Evolutionary conservation across 53 echinoderm and acorn worm species (phyloP).

Genomic region (Arbacia lixula): DNA sequence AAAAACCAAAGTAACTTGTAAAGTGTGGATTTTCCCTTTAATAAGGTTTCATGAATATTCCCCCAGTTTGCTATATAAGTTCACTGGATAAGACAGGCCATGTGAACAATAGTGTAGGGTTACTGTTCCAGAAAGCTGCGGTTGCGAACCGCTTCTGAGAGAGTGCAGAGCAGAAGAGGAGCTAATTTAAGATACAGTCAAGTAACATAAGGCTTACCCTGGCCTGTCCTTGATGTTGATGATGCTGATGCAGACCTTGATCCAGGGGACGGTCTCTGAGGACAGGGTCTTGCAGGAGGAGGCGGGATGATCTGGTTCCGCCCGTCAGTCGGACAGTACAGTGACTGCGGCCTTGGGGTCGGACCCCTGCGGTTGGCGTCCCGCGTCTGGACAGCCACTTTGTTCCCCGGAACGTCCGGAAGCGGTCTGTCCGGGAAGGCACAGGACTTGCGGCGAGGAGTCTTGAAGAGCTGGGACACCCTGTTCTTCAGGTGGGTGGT

Average conservation of each 20-base stretch:
- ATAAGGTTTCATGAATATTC: no score
- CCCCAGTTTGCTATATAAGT: no score
- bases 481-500: slow-evolving; percentile 41
- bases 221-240: slow-evolving; percentile 11
- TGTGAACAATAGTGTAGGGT: no score
- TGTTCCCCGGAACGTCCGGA: slow-evolving; percentile 40
- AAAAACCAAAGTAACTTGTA: no score
- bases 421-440: slow-evolving; percentile 47
- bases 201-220: slow-evolving; percentile 30
- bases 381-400: background rate
- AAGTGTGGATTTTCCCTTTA: no score
- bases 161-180: no score
- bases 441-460: slow-evolving; percentile 42
- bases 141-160: no score
- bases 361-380: slow-evolving; percentile 21
- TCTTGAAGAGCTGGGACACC: slow-evolving; percentile 53
- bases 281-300: slow-evolving; percentile 44
- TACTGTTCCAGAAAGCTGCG: no score
- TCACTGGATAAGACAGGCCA: no score
- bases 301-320: slow-evolving; percentile 28
- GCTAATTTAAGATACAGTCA: no score
- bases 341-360: slow-evolving; percentile 40
- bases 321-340: slow-evolving; percentile 35
- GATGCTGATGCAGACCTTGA: background rate
- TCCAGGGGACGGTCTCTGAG: slow-evolving; percentile 1